These are phyloP conservation scores for Palloptera scutellata DNA, from an alignment of 2,888 invertebrate genomes.

Conservation along the genomic window DNA sequence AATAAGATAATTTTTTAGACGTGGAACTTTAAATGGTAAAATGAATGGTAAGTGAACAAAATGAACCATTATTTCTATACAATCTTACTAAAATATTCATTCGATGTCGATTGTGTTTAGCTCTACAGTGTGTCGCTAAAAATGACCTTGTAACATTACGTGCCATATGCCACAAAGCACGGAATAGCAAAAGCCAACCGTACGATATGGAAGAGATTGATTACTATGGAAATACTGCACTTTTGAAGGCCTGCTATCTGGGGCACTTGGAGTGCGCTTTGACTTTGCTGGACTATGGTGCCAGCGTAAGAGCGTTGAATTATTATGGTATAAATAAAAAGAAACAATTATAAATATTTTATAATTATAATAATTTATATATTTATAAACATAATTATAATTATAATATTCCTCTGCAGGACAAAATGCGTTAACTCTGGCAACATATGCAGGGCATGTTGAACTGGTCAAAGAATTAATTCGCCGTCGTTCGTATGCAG, in stretches of 20 bases:
- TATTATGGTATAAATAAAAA: slow-evolving; percentile 49
- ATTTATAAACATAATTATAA: background rate
- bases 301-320: slow-evolving; percentile 55
- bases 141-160: slow-evolving; percentile 48
- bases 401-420: slow-evolving; percentile 41
- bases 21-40: too few species aligned
- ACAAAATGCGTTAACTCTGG: slow-evolving; percentile 61
- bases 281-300: slow-evolving; percentile 49
- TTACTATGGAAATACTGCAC: slow-evolving; percentile 58
- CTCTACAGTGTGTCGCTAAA: slow-evolving; percentile 45
- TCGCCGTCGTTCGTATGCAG: slow-evolving; percentile 51
- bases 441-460: slow-evolving; percentile 52
- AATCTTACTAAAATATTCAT: too few species aligned
- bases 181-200: slow-evolving; percentile 32
- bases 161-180: slow-evolving; percentile 46
- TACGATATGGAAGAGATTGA: slow-evolving; percentile 54
- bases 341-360: background rate
- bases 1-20: too few species aligned
- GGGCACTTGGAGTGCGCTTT: slow-evolving; percentile 50
- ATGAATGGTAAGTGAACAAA: too few species aligned
- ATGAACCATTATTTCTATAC: too few species aligned
- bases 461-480: slow-evolving; percentile 50
- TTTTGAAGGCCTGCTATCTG: slow-evolving; percentile 58
- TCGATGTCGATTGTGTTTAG: slow-evolving; percentile 36
- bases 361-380: background rate